These are phyloP conservation scores for Cyclophora albipunctata DNA, from an alignment of 2,888 invertebrate species.

Conservation along the genomic window DNA sequence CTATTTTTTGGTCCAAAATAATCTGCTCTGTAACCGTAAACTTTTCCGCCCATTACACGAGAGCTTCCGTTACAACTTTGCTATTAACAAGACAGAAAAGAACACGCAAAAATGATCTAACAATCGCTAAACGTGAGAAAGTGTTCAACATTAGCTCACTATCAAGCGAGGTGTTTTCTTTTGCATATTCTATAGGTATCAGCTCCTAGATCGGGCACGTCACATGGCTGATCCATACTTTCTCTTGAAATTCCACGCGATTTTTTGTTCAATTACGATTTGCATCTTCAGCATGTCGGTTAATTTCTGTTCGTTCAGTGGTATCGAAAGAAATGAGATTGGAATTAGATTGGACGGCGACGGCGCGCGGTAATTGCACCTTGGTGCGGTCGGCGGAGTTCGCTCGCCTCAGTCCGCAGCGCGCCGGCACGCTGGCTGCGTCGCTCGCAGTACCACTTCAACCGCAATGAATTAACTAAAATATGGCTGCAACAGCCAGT, in stretches of 20 bases:
- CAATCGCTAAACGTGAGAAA: constrained; percentile 30
- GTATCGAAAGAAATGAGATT: constrained; percentile 62
- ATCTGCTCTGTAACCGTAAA: no score
- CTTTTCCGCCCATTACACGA: no score
- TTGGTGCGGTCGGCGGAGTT: constrained; percentile 19
- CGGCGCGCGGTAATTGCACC: constrained; percentile 48
- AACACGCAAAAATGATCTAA: constrained; percentile 1
- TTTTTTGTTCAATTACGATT: constrained; percentile 41
- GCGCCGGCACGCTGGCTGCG: constrained; percentile 47
- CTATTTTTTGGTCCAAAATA: no score
- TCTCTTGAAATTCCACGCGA: constrained; percentile 41
- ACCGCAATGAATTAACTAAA: constrained; percentile 32
- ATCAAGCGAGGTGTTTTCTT: constrained; percentile 5
- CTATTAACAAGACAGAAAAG: no score
- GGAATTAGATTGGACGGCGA: constrained; percentile 57
- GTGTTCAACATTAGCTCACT: constrained; percentile 8
- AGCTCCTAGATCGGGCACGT: constrained; percentile 30
- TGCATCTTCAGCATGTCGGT: constrained; percentile 34
- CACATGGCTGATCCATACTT: constrained; percentile 26
- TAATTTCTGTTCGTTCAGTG: constrained; percentile 48
- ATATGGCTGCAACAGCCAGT: constrained; percentile 42
- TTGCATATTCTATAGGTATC: constrained; percentile 14
- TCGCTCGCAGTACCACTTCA: constrained; percentile 17
- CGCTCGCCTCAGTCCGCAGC: constrained; percentile 35
- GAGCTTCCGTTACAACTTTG: no score